Evolutionary conservation across 2,113 vertebrate genomes (phyloP).

Genomic region (Lophotis ruficrista): DNA sequence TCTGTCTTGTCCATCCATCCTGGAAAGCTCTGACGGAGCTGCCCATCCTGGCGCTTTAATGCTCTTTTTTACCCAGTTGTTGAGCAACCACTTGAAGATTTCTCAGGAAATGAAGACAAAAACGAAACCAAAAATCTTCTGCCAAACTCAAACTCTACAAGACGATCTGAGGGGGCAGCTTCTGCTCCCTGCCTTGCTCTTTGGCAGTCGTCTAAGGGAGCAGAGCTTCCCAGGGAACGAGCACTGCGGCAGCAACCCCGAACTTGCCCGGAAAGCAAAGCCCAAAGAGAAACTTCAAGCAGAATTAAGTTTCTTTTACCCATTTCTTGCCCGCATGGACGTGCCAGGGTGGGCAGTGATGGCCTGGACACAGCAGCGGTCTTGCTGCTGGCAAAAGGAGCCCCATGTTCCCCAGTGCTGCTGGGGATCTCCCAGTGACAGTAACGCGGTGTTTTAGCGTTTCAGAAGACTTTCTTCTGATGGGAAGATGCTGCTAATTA

Average conservation of each 20-base stretch:
- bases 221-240: neutral
- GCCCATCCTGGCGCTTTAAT: neutral
- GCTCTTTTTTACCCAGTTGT: neutral
- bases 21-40: neutral
- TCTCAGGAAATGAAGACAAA: neutral
- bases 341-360: neutral
- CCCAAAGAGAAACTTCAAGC: neutral
- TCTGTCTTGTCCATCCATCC: neutral
- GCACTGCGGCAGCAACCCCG: neutral
- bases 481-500: neutral
- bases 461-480: neutral
- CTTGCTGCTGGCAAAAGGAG: neutral
- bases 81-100: neutral
- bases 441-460: neutral
- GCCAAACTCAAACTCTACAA: neutral
- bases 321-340: neutral
- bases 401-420: rapidly evolving
- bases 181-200: neutral
- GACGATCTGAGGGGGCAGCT: neutral
- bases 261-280: neutral
- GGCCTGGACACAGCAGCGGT: neutral
- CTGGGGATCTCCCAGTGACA: too few species aligned
- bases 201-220: neutral
- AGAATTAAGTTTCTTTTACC: neutral
- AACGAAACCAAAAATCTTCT: neutral